A percentile compares a stretch with the other conserved stretches of the same genome.
These are phyloP conservation scores for Phalacrocorax aristotelis DNA, from an alignment of 2,113 vertebrate species.

Conservation along the genomic window DNA sequence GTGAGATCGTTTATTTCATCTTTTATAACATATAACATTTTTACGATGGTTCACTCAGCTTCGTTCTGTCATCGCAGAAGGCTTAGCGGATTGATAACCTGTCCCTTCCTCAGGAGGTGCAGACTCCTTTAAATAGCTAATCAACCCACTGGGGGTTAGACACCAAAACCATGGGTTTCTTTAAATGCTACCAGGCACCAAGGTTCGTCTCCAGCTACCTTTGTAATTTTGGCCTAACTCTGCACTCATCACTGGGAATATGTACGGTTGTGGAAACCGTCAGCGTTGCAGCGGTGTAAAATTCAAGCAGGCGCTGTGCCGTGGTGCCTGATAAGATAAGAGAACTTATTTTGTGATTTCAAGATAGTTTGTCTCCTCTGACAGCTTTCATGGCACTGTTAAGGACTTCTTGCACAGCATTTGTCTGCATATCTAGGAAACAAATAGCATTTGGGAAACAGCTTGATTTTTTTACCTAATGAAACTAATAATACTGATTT, in stretches of 20 bases:
- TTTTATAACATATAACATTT: not conserved
- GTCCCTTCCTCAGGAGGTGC: not conserved
- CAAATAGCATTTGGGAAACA: not conserved
- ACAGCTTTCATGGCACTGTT: slow-evolving; percentile 8
- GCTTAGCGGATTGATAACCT: not conserved
- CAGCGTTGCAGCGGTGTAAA: rapidly evolving
- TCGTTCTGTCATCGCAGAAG: not conserved
- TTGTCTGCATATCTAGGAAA: not conserved
- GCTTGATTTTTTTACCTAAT: not conserved
- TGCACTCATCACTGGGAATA: not conserved
- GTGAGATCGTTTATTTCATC: not conserved
- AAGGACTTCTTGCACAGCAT: not conserved
- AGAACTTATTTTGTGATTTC: slow-evolving; percentile 42
- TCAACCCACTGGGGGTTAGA: not conserved
- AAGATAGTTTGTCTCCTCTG: slow-evolving; percentile 16
- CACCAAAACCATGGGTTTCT: not conserved
- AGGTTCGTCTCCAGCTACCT: not conserved
- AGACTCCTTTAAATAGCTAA: not conserved
- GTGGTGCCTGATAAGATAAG: slow-evolving; percentile 45
- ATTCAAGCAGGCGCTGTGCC: not conserved
- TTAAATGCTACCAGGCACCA: not conserved
- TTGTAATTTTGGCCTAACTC: not conserved
- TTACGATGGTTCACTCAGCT: not conserved
- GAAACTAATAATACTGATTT: not conserved
- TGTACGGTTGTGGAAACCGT: not conserved